These are phyloP conservation scores for Mnemiopsis leidyi DNA, from an alignment of 37 sponge, comb jelly and placozoan genomes.

Conservation along the genomic window DNA sequence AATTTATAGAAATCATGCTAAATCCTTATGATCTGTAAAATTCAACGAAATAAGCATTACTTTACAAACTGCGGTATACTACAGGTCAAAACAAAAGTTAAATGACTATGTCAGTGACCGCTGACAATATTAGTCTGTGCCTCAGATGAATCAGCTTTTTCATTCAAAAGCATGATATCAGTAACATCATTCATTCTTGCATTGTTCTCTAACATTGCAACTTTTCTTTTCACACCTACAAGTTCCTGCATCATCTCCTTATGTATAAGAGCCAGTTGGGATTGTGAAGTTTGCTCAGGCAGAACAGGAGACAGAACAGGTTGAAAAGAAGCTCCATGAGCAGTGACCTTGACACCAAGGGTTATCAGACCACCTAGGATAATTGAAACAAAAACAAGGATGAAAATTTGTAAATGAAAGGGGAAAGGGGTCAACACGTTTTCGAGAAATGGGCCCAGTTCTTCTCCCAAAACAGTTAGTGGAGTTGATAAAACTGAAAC, in stretches of 20 bases:
- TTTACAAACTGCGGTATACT: too few species aligned
- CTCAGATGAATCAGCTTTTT: too few species aligned
- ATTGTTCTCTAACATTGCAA: background rate
- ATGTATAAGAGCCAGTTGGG: background rate
- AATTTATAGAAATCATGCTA: too few species aligned
- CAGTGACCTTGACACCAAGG: background rate
- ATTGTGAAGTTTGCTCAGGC: background rate
- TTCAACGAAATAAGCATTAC: too few species aligned
- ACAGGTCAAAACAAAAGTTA: too few species aligned
- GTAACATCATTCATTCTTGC: background rate
- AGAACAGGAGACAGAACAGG: background rate
- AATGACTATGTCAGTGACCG: too few species aligned
- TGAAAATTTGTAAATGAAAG: background rate
- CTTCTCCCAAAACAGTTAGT: constrained; percentile 39
- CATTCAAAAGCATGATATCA: background rate
- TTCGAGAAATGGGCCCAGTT: constrained; percentile 44
- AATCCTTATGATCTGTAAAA: too few species aligned
- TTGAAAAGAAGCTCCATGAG: too few species aligned
- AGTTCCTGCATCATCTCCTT: background rate
- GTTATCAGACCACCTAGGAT: background rate
- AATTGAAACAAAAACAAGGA: background rate
- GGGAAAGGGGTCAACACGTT: constrained; percentile 14
- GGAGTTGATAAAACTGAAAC: background rate
- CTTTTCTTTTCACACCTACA: background rate
- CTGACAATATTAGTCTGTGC: too few species aligned